These are phyloP conservation scores for Galerucella calmariensis DNA, from an alignment of 2,888 invertebrate genomes.

Conservation along the genomic window DNA sequence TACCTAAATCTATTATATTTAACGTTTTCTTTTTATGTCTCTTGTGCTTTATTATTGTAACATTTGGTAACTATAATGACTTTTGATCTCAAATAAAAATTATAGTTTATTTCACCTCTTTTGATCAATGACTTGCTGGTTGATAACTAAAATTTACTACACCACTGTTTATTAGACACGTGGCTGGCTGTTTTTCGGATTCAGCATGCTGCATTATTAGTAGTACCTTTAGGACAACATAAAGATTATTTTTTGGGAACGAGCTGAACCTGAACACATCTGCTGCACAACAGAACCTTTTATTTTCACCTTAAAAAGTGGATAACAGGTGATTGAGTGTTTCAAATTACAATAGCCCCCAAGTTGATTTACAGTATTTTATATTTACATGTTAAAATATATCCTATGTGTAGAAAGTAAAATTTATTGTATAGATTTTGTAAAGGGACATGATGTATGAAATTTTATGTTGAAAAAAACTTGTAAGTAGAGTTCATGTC, in stretches of 20 bases:
- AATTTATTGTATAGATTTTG: too few species aligned
- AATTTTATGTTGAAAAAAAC: too few species aligned
- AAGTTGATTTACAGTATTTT: background rate
- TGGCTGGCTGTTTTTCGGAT: constrained; percentile 13
- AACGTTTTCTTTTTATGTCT: too few species aligned
- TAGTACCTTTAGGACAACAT: constrained; percentile 10
- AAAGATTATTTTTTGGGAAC: constrained; percentile 11
- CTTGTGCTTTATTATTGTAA: too few species aligned
- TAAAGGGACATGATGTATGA: too few species aligned
- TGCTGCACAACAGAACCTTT: constrained; percentile 6
- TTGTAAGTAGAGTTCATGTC: too few species aligned
- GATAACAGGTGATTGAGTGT: constrained; percentile 16
- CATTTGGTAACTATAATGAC: too few species aligned
- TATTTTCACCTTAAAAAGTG: constrained; percentile 4
- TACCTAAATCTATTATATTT: too few species aligned
- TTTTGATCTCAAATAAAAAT: too few species aligned
- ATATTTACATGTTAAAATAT: background rate
- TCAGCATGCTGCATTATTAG: background rate
- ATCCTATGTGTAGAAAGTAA: background rate
- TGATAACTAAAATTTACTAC: background rate
- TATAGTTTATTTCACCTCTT: too few species aligned
- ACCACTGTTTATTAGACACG: constrained; percentile 10
- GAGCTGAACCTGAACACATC: constrained; percentile 9
- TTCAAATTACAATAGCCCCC: background rate
- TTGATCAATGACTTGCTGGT: background rate